A percentile compares a stretch with the other conserved stretches of the same genome.
Conservation (phyloP, 2,888 invertebrate genomes). For the Therioaphis trifolii region DNA sequence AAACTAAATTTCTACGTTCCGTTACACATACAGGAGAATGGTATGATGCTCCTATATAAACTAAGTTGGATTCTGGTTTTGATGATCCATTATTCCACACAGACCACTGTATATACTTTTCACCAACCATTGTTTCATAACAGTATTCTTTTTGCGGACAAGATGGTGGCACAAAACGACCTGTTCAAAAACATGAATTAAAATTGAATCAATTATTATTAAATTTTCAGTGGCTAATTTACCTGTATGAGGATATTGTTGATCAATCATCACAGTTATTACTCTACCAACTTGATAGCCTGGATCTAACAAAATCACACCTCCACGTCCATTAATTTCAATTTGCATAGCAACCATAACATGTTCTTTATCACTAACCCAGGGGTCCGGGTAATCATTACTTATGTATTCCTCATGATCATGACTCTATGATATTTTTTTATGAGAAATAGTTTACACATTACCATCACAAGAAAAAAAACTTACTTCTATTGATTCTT, state of each 20-base stretch:
- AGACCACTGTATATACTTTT: constrained; percentile 56
- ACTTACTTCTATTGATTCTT: constrained; percentile 75
- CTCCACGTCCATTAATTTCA: constrained; percentile 78
- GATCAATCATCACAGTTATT: constrained; percentile 87
- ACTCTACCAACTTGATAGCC: constrained; percentile 90
- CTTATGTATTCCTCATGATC: constrained; percentile 64
- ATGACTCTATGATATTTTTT: constrained; percentile 36
- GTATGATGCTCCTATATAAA: constrained; percentile 84
- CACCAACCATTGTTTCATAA: constrained; percentile 58
- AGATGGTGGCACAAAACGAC: constrained; percentile 83
- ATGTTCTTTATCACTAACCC: constrained; percentile 86
- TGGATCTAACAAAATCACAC: constrained; percentile 86
- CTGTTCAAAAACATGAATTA: constrained; percentile 69
- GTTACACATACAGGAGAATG: constrained; percentile 85
- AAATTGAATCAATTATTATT: constrained; percentile 7
- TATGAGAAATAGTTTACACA: constrained; percentile 67
- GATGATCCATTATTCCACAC: constrained; percentile 87
- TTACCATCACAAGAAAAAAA: constrained; percentile 69
- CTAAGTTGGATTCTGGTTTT: constrained; percentile 76
- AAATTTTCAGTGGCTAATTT: constrained; percentile 65
- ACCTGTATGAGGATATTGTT: constrained; percentile 87
- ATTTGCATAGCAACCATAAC: constrained; percentile 83
- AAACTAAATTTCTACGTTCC: constrained; percentile 88
- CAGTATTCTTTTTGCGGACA: constrained; percentile 57
- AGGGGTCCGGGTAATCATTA: constrained; percentile 67